A percentile compares a stretch with the other conserved stretches of the same genome.
Evolutionary conservation across 2,888 invertebrate genomes (phyloP).

Genomic region (Drosophila picticornis): DNA sequence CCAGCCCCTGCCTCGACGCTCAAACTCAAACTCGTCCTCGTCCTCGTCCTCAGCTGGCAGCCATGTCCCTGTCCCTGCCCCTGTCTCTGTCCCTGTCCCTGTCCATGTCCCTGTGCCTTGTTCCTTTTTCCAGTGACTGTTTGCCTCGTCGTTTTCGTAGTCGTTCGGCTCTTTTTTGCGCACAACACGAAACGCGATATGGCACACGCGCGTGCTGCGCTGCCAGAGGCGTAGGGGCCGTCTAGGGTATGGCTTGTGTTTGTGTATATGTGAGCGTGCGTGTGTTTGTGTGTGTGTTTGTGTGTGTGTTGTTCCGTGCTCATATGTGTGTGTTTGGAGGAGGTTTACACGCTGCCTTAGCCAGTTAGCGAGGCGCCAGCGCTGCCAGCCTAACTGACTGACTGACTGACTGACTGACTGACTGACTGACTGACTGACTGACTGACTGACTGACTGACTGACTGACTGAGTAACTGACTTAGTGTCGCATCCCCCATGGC

Average conservation of each 20-base stretch:
- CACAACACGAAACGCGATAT: constrained; percentile 76
- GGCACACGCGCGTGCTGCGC: constrained; percentile 70
- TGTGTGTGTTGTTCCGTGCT: constrained; percentile 1
- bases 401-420: constrained; percentile 40
- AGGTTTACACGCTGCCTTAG: constrained; percentile 51
- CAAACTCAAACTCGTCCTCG: constrained; percentile 34
- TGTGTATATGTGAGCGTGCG: not conserved
- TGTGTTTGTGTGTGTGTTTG: not conserved
- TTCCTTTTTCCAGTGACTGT: constrained; percentile 31
- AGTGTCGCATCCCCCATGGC: not conserved
- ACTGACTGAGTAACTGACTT: constrained; percentile 37
- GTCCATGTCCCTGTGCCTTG: constrained; percentile 11
- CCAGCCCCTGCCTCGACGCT: constrained; percentile 20
- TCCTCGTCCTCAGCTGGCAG: constrained; percentile 35
- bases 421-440: constrained; percentile 37
- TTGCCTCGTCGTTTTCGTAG: constrained; percentile 48
- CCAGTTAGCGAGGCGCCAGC: constrained; percentile 76
- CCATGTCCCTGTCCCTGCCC: constrained; percentile 29
- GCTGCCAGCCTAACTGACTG: constrained; percentile 28
- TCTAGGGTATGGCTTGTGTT: constrained; percentile 20
- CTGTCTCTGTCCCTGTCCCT: constrained; percentile 6
- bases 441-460: constrained; percentile 37
- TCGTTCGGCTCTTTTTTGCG: constrained; percentile 75
- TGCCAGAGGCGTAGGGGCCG: constrained; percentile 46
- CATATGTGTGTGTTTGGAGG: constrained; percentile 3